phyloP scores from a whole-genome alignment of 1,140 invertebrate species.

The Trachymyrmex septentrionalis region DNA sequence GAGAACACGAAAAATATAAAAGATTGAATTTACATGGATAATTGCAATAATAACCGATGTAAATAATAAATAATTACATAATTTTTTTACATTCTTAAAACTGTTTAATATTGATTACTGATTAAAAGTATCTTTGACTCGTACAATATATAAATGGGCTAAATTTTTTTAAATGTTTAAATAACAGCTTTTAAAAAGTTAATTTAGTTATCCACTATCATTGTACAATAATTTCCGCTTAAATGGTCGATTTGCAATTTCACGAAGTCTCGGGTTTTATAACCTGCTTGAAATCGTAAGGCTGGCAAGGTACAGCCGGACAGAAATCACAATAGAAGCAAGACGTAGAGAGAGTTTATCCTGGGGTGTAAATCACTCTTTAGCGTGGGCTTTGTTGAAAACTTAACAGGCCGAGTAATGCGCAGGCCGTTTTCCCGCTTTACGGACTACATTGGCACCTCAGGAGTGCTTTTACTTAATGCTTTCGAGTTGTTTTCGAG shows the following conservation, averaged over 20 bases:
- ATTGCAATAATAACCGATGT: background rate
- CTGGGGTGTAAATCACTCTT: conserved; percentile 77
- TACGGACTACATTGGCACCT: conserved; percentile 45
- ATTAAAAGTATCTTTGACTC: background rate
- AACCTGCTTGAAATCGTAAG: conserved; percentile 29
- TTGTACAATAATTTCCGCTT: background rate
- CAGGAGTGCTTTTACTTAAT: conserved; percentile 75
- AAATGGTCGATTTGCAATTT: conserved; percentile 20
- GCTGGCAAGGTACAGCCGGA: conserved; percentile 73
- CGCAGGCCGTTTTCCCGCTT: conserved; percentile 66
- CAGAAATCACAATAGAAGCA: conserved; percentile 45
- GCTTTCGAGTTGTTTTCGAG: conserved; percentile 64
- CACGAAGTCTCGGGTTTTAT: background rate
- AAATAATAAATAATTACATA: background rate
- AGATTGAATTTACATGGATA: background rate
- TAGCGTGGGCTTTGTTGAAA: conserved; percentile 77
- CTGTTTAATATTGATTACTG: background rate
- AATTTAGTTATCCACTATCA: background rate
- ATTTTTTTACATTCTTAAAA: conserved; percentile 17
- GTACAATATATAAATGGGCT: background rate
- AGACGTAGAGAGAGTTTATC: conserved; percentile 63
- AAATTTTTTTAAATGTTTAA: background rate
- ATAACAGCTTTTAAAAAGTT: background rate
- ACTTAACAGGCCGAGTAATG: conserved; percentile 79
- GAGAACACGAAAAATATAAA: background rate